Evolutionary conservation across 2,113 vertebrate species (phyloP), one percentile per base, ranked within the genome.

Genomic region (Xiphophorus couchianus): DNA sequence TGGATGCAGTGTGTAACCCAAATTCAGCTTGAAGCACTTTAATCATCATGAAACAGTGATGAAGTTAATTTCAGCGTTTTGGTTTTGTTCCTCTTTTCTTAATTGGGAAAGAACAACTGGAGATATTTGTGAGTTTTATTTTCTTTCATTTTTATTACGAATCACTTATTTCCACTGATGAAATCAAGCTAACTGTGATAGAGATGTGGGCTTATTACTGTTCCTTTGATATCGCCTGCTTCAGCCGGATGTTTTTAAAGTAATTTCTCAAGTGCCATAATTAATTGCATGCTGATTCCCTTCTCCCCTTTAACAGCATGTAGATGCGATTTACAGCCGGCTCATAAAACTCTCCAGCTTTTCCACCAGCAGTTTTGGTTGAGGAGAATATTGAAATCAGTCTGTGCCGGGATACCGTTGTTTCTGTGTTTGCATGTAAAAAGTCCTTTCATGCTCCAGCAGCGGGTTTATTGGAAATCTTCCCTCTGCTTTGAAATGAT

Each of bases 11-110:
- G 64, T 75, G 61, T 74, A 62, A 73, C 39, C 44, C 60, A 81
- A 81, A 62, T 48, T 80, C 77, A 81, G 74, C 81, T 77, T 84
- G 86, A 91, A 87, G 90, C 91, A 93, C 91, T 91, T 91, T 91
- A 91, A 78, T 86, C 74, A 82, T 86, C 51, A 72, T 71, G 28
- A 63, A 62, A 70, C 68, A 82, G 72, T 11, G 48, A 83, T 62
- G 60, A 64, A 72, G 66, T 28, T 84, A 51, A 29, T 68, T 60
- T 35, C 66, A 54, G 84, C 76, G 86, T 58, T 87, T 65, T 65
- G 3, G 3, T 35, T 35, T 35, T n/a, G 8, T 35, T 65, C 3
- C 10, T 58, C 22, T 25, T 81, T 69, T 42, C 77, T 63, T 44
- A 76, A 65, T 74, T 69, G 6, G 72, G 28, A 71, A 65, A 66